A percentile compares a stretch with the other conserved stretches of the same genome.
Evolutionary conservation across 2,113 vertebrate species (phyloP).

Genomic region (Octodon degus): DNA sequence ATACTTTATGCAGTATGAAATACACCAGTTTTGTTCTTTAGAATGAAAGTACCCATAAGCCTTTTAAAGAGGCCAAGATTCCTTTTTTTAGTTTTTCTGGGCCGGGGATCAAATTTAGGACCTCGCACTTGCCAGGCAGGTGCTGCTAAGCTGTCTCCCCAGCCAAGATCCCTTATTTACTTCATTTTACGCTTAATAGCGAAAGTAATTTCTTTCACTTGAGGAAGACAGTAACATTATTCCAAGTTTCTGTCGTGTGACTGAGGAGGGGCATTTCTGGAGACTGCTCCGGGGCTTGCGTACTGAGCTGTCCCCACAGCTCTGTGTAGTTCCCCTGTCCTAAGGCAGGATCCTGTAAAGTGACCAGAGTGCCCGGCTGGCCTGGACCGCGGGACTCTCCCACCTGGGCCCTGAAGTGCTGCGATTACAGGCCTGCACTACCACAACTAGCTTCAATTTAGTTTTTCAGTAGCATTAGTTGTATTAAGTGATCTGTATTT

Average conservation of each 20-base stretch:
- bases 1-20: background rate
- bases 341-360: background rate
- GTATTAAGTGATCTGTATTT: background rate
- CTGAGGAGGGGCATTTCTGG: background rate
- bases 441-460: background rate
- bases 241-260: background rate
- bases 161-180: background rate
- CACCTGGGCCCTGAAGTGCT: background rate
- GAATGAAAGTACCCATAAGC: background rate
- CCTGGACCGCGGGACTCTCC: background rate
- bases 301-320: background rate
- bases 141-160: too few relatives aligned
- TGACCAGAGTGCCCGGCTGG: background rate
- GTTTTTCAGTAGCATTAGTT: background rate
- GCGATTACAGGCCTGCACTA: background rate
- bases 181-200: constrained; percentile 41
- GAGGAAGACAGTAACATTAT: background rate
- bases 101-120: too few relatives aligned
- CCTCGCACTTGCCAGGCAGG: too few relatives aligned
- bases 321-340: background rate
- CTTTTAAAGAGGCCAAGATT: background rate
- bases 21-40: background rate
- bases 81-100: background rate
- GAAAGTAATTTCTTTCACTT: constrained; percentile 48
- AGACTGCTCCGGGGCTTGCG: background rate